Base-by-base conservation (phyloP, 2,113 vertebrate genomes). In the Dasypus novemcinctus region DNA sequence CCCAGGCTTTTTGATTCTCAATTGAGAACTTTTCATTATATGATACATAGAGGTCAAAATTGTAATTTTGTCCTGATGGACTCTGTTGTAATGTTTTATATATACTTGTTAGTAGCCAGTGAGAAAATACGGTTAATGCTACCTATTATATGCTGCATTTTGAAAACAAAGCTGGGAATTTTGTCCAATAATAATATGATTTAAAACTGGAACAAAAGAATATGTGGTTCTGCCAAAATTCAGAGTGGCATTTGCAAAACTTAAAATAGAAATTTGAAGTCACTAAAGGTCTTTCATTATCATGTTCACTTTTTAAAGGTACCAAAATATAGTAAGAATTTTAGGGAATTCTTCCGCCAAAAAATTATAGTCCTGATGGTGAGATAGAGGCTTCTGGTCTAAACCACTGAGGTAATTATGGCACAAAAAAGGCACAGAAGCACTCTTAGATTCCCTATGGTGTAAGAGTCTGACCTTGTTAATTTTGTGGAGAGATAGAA, bases 101-200 rank as follows among this genome's bases (percentile, higher is more conserved):
- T 43, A 31, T 14, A 89, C 33, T 41, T 78, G n/a, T 57, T 57
- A 57, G 54, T 20, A 43, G 31, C 14, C 17, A 86, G n/a, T 7
- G 36, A 63, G 75, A 36, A 78, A 91, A 75, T 92, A 81, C 33
- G 12, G 9, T 27, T 69, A 84, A 38, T n/a, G 7, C 0, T 66
- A n/a, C 20, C n/a, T 90, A 81, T 69, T 90, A 87, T 63, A 93
- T 81, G 43, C 27, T 90, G 4, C 11, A 43, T 86, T 80, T 38
- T 90, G n/a, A 90, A 86, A 87, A 79, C 43, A 92, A 97, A 79
- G 29, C 38, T 85, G 63, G n/a, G 15, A 46, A 31, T 93, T 93
- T 82, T 31, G 14, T 43, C 5, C 69, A 88, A 89, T 1, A 74
- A 85, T 61, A 66, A 59, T 78, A 69, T 66, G 49, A 49, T 52